Base-by-base conservation (phyloP, 2,113 vertebrate species). In the Pseudopodoces humilis region DNA sequence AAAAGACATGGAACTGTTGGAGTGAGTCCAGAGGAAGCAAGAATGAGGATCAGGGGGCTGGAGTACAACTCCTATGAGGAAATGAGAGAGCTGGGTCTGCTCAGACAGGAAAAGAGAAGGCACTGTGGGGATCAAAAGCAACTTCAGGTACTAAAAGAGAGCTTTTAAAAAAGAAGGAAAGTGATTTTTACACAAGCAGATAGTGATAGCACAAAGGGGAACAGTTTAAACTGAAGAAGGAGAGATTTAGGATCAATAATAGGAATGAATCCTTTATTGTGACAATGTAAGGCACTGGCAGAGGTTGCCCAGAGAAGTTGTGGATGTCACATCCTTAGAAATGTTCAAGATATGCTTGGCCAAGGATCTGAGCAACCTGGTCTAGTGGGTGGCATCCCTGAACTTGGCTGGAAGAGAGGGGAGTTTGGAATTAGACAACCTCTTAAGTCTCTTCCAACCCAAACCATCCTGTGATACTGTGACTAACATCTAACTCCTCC, bases 11-110 rank as follows among this genome's bases (percentile, higher is more conserved):
- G 16, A 82, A 19, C 39, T 30, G 13, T 1, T 13, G 15, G 24
- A 60, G 13, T 0, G 0, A 55, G 16, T 2, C 4, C 56, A 70
- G 56, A 55, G n/a, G 8, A 39, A 6, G 25, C 8, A 50, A 15
- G 2, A 5, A 52, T 16, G 21, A 15, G 31, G 15, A 59, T 52
- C 10, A 44, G 13, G 13, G 12, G 27, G 44, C 44, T 39, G 23
- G 15, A 82, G 39, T 3, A 67, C 33, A 18, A 19, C 8, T 77
- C 37, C 13, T 81, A 10, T 12, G 28, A 67, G 11, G 19, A 67
- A 23, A 43, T 52, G 44, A n/a, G 22, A 68, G 17, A 50, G 8
- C 0, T 67, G 19, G 33, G 13, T 31, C 58, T 59, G 15, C 9
- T 74, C 27, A 52, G 33, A 33, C 2, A 30, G 9, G 15, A 74